Base-by-base conservation (phyloP, 2,888 invertebrate genomes). In the Luffia ferchaultella region DNA sequence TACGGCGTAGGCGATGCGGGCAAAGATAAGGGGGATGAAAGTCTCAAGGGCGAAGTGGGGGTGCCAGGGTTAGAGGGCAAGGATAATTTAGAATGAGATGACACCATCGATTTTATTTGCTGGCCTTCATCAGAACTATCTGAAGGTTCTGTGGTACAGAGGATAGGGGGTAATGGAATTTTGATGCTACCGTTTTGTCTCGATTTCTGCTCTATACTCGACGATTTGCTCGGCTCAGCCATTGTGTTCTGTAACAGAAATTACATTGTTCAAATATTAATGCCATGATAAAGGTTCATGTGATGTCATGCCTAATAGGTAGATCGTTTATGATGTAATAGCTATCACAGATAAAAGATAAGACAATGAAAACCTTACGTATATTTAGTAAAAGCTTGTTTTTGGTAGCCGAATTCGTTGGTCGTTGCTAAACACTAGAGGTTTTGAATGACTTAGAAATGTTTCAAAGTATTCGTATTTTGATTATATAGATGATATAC, bases 51-150 rank as follows among this genome's bases (percentile, higher is more conserved):
- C 42, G 77, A 78, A 9, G 78, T 76, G 1, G 82, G 76, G 19
- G 78, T 80, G 3, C 72, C 74, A 50, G 80, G 63, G 56, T 67
- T 73, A 17, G 82, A 75, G 1, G 79, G 75, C 49, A 79, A 62
- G 9, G 80, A 79, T 54, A 71, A 59, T 52, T 80, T 78, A 1
- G 79, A 80, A 45, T 77, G 77, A 0, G 80, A 78, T 16, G 71
- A 64, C n/a, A 67, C 55, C 41, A 75, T 66, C 12, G 66, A 58
- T 54, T 63, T 69, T 0, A 61, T 51, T 58, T 65, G 67, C 2
- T 60, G 53, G 30, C 65, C 52, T 46, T 67, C 57, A 41, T 67
- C 61, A 7, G 67, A 57, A 46, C 63, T 63, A 17, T 68, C 64
- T 7, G 64, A 52, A 44, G 64, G 56, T 49, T 18, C 18, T 41